A percentile compares a stretch with the other conserved stretches of the same genome.
phyloP scores from a whole-genome alignment of 2,113 vertebrate genomes.

The Pelecanoides urinatrix region DNA sequence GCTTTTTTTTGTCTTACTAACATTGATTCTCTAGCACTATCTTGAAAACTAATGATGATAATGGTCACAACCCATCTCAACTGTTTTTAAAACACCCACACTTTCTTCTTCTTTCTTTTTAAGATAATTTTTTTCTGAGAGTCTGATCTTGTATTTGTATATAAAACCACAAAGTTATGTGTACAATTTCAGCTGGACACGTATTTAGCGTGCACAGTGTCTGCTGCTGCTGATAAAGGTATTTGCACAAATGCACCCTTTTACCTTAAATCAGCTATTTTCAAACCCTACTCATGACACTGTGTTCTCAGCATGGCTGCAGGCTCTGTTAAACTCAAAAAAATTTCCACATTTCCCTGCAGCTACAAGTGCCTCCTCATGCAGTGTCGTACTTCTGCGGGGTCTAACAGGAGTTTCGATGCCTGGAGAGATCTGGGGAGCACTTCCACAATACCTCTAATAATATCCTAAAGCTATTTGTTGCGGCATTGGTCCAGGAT shows the following conservation, averaged over 20 bases:
- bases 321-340: background rate
- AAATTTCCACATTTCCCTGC: background rate
- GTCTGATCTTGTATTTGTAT: background rate
- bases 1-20: background rate
- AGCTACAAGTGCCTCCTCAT: background rate
- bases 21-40: background rate
- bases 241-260: background rate
- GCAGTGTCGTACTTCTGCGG: background rate
- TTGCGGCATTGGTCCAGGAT: background rate
- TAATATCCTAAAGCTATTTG: background rate
- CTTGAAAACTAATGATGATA: background rate
- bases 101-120: background rate
- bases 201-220: background rate
- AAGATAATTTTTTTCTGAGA: background rate
- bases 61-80: background rate
- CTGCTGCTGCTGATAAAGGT: background rate
- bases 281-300: background rate
- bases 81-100: background rate
- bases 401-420: background rate
- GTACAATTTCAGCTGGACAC: background rate
- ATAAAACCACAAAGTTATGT: background rate
- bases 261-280: background rate
- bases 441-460: background rate
- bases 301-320: background rate
- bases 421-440: background rate